These are phyloP conservation scores for Drosophila pseudotakahashii DNA, from an alignment of 2,888 invertebrate genomes.

Conservation along the genomic window DNA sequence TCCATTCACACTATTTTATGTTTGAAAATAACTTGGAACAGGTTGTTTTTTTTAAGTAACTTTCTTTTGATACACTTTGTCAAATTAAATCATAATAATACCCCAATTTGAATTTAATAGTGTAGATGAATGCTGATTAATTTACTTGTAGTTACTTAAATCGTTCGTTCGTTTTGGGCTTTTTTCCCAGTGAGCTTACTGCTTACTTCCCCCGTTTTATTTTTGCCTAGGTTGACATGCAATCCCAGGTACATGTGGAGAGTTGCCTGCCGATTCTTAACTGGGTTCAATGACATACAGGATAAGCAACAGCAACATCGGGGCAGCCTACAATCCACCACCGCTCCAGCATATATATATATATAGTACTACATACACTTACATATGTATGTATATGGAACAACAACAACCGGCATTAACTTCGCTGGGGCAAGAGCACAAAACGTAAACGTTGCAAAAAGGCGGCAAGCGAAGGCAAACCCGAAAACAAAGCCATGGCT, in stretches of 20 bases:
- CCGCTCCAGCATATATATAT: constrained; percentile 26
- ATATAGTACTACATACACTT: background rate
- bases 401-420: constrained; percentile 68
- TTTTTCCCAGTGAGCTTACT: constrained; percentile 1
- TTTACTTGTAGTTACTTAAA: too few relatives aligned
- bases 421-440: constrained; percentile 54
- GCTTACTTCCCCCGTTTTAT: constrained; percentile 33
- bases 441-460: constrained; percentile 75
- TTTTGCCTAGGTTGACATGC: constrained; percentile 58
- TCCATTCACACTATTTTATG: too few relatives aligned
- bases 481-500: constrained; percentile 75
- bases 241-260: constrained; percentile 56
- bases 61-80: too few relatives aligned
- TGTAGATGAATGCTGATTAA: background rate
- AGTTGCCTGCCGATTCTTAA: constrained; percentile 52
- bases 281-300: constrained; percentile 73
- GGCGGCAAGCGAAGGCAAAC: constrained; percentile 65
- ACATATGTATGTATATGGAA: constrained; percentile 4
- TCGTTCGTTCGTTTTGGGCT: accelerated
- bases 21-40: too few relatives aligned
- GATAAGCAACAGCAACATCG: constrained; percentile 65
- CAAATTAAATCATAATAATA: too few relatives aligned
- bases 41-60: too few relatives aligned
- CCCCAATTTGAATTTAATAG: too few relatives aligned
- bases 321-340: constrained; percentile 53